These are phyloP conservation scores for Palythoa caribaeorum DNA, from an alignment of 92 coral and sea anemone genomes.

Conservation along the genomic window DNA sequence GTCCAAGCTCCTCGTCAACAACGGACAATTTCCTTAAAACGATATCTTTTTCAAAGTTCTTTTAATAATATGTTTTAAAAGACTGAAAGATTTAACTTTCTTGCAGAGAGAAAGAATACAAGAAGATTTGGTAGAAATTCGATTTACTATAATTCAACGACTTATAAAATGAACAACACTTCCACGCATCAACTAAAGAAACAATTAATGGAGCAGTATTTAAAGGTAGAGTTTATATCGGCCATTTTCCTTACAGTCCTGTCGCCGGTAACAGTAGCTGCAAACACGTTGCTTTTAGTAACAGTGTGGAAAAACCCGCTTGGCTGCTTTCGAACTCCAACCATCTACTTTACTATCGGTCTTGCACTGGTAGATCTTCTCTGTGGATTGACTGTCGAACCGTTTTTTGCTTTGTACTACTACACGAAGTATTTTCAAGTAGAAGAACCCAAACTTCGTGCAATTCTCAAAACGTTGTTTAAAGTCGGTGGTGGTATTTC, in stretches of 20 bases:
- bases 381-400: slow-evolving; percentile 81
- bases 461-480: slow-evolving; percentile 34
- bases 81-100: not conserved
- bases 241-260: slow-evolving; percentile 72
- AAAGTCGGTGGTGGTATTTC: slow-evolving; percentile 75
- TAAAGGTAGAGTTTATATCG: slow-evolving; percentile 66
- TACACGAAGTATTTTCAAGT: slow-evolving; percentile 58
- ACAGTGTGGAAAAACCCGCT: slow-evolving; percentile 83
- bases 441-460: slow-evolving; percentile 37
- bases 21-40: no score
- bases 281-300: slow-evolving; percentile 74
- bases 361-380: slow-evolving; percentile 78
- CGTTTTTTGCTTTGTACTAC: slow-evolving; percentile 73
- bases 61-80: no score
- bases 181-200: not conserved
- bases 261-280: slow-evolving; percentile 78
- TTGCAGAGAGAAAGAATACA: not conserved
- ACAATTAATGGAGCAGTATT: slow-evolving; percentile 44
- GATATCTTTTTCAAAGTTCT: no score
- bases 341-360: slow-evolving; percentile 79
- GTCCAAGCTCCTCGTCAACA: no score
- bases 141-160: not conserved
- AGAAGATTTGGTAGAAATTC: not conserved
- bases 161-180: slow-evolving; percentile 19
- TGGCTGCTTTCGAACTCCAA: slow-evolving; percentile 79